Evolutionary conservation across 2,113 vertebrate genomes (phyloP), one percentile per base, ranked within the genome.

Genomic region (Mugil cephalus): DNA sequence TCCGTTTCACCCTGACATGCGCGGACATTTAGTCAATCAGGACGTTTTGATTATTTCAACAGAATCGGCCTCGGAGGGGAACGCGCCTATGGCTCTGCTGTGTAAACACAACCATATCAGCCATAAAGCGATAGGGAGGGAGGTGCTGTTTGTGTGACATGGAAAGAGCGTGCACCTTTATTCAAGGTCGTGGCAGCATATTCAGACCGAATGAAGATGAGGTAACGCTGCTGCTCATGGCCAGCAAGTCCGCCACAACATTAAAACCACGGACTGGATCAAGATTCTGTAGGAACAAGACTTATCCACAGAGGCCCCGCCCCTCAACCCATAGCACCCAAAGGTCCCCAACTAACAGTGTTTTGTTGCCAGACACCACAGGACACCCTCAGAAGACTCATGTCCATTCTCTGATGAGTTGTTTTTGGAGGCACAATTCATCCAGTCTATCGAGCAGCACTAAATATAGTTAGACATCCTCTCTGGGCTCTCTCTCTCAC

Each of bases 1-100:
- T 64, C 46, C 35, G 19, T 46, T 69, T 63, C 53, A 19, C 52
- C 38, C 48, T 53, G 58, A 18, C 8, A 46, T 21, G 18, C 45
- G 8, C 6, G 14, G 13, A 58, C 5, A 34, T 36, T 2, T 8
- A 0, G 4, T 34, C 1, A 67, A 47, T 69, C 52, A 58, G 12
- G 59, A 46, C 15, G 34, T 62, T 30, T 52, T 36, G 45, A 55
- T 36, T 17, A 47, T 58, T 46, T 7, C 47, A 54, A 14, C 36
- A 58, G 39, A 53, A 35, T 30, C 2, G 8, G 24, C 18, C 14
- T n/a, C n/a, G n/a, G n/a, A n/a, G n/a, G n/a, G n/a, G n/a, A n/a
- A 4, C 34, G 10, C 10, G 18, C 21, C 18, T 40, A 15, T n/a
- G 12, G 10, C 36, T 34, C 35, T 73, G 36, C 21, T 58, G 30